These are phyloP conservation scores for Wiebesia pumilae DNA, from an alignment of 1,140 invertebrate genomes.

Conservation along the genomic window DNA sequence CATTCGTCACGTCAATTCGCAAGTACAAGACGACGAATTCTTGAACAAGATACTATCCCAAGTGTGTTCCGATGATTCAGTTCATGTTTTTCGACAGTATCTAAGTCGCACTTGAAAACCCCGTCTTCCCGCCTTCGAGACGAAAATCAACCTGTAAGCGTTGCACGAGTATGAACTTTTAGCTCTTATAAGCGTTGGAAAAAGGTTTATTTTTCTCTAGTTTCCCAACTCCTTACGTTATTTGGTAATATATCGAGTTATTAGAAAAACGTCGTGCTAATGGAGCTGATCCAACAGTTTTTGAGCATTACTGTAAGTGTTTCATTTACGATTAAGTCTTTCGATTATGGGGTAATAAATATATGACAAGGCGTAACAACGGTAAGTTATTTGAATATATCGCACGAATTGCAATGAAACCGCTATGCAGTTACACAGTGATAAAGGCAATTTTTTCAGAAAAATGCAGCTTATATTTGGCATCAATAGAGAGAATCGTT, in stretches of 20 bases:
- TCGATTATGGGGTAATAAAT: no score
- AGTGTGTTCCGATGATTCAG: not conserved
- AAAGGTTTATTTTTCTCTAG: not conserved
- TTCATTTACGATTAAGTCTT: no score
- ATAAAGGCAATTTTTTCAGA: not conserved
- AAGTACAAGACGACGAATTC: conserved; percentile 1
- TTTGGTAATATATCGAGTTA: not conserved
- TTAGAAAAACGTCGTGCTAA: not conserved
- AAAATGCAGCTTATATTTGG: not conserved
- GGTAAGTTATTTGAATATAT: not conserved
- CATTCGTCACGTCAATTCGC: not conserved
- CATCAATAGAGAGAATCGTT: not conserved
- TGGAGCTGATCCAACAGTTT: not conserved
- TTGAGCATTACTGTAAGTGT: no score
- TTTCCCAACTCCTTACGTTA: not conserved
- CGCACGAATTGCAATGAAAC: not conserved
- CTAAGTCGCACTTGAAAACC: not conserved
- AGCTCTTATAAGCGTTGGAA: not conserved
- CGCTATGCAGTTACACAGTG: not conserved
- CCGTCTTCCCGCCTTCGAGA: not conserved
- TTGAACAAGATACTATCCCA: not conserved
- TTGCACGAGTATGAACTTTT: not conserved
- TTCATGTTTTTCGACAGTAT: not conserved
- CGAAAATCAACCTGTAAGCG: not conserved
- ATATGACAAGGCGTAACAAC: not conserved